Conservation (phyloP, 1,140 invertebrate species). For the Diabrotica virgifera region DNA sequence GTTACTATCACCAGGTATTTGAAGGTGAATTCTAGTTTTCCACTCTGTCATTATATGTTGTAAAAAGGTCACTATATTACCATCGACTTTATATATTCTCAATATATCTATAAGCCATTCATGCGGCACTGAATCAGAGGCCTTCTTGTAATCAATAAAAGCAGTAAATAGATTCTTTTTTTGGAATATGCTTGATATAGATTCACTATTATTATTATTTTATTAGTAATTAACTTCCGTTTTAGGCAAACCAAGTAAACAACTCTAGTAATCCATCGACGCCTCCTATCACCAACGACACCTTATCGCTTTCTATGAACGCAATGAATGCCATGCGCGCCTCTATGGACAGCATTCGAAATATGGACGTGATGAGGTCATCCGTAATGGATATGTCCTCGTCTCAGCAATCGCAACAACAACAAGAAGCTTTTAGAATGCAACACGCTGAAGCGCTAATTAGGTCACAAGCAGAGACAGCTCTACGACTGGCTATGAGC, state of each 20-base stretch:
- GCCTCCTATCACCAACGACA: slow-evolving; percentile 46
- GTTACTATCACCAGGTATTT: too few species aligned
- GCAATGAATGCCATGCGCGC: slow-evolving; percentile 52
- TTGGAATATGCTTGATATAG: too few species aligned
- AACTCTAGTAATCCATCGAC: slow-evolving; percentile 46
- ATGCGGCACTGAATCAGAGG: too few species aligned
- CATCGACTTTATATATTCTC: too few species aligned
- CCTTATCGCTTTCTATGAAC: slow-evolving; percentile 43
- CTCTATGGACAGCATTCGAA: slow-evolving; percentile 46
- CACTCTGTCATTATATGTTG: too few species aligned
- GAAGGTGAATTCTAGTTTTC: too few species aligned
- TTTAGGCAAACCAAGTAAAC: slow-evolving; percentile 46
- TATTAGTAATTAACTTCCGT: not conserved
- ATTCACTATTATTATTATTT: too few species aligned
- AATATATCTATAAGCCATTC: too few species aligned
- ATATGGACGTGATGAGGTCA: slow-evolving; percentile 46
- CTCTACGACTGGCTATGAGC: slow-evolving; percentile 72
- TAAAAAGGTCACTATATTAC: too few species aligned
- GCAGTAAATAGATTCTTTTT: too few species aligned
- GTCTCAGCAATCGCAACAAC: slow-evolving; percentile 54
- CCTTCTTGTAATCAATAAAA: too few species aligned
- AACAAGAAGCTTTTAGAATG: slow-evolving; percentile 71
- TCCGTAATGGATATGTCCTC: slow-evolving; percentile 45
- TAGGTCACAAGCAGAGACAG: slow-evolving; percentile 77
- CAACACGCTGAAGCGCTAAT: slow-evolving; percentile 64